Evolutionary conservation across 30 jellyfish, hydroid and myxozoan species (phyloP).

Genomic region (Nemopilema nomurai): DNA sequence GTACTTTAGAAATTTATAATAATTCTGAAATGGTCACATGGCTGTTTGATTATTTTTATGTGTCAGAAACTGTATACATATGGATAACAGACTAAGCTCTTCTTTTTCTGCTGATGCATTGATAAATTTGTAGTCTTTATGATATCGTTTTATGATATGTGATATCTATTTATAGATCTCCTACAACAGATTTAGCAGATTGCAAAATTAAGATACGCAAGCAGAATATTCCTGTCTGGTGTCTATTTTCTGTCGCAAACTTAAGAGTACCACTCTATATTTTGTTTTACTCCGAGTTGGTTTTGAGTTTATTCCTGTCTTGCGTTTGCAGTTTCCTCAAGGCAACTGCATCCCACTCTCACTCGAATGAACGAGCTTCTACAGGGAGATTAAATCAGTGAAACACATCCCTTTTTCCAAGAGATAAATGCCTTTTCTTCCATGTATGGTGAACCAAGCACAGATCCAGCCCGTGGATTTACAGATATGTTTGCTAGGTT

Average conservation of each 20-base stretch:
- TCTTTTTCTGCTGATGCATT: neutral
- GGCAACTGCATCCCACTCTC: neutral
- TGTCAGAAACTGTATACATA: neutral
- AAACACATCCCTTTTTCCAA: constrained; percentile 6
- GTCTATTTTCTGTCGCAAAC: neutral
- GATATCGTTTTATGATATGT: no score
- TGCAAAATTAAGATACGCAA: neutral
- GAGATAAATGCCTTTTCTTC: constrained; percentile 19
- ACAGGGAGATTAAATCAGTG: neutral
- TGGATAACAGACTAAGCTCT: neutral
- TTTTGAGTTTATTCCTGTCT: neutral
- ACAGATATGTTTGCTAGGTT: neutral
- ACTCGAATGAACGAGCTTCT: neutral
- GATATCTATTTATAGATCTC: neutral
- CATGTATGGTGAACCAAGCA: neutral
- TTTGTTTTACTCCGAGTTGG: neutral
- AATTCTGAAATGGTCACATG: neutral
- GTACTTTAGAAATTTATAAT: neutral
- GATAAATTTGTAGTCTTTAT: neutral
- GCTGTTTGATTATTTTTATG: neutral
- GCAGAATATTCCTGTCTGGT: neutral
- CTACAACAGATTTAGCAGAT: neutral
- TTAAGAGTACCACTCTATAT: neutral
- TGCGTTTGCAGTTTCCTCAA: neutral
- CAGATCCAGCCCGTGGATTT: neutral